Evolutionary conservation across 2,113 vertebrate species (phyloP), one percentile per base, ranked within the genome.

Genomic region (Cheirogaleus medius): DNA sequence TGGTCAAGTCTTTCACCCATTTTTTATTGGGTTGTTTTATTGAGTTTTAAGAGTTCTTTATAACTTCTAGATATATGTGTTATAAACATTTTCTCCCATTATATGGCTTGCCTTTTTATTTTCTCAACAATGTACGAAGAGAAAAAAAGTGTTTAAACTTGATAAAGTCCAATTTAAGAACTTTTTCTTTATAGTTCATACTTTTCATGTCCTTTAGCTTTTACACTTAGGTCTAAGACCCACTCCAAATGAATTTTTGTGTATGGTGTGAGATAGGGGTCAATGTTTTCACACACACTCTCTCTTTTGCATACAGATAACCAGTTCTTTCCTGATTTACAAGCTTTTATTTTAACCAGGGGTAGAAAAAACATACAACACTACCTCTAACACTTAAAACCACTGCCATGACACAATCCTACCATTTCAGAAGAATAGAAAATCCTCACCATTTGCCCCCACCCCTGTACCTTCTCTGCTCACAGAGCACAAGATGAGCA

Each of bases 31-130:
- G 6, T 21, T 56, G 54, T 56, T 21, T 56, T 56, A 89, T 3
- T 73, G 23, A 66, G 47, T 92, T 92, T 78, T 87, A 49, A 88
- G 47, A 89, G 29, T 80, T 80, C 63, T 80, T 88, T 71, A 94
- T 37, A 44, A 56, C 74, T 81, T 90, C 73, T 21, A 39, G 10
- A 73, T 56, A 77, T 10, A 83, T 29, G 14, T 63, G 64, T 9
- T 77, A 4, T 47, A 84, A 87, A 76, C 68, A 90, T 54, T 90
- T 93, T 69, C 56, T 69, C 60, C 52, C 44, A 54, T 68, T 80
- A 32, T 64, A 20, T 69, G 5, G 23, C 44, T 39, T 64, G 17
- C 60, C 42, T 85, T 78, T 76, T 69, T 37, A 87, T 81, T 60
- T 93, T 94, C 66, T 91, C 88, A 91, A 58, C 11, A 54, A 74